Conservation (phyloP, 2,113 vertebrate genomes). For the Pelmatolapia mariae region DNA sequence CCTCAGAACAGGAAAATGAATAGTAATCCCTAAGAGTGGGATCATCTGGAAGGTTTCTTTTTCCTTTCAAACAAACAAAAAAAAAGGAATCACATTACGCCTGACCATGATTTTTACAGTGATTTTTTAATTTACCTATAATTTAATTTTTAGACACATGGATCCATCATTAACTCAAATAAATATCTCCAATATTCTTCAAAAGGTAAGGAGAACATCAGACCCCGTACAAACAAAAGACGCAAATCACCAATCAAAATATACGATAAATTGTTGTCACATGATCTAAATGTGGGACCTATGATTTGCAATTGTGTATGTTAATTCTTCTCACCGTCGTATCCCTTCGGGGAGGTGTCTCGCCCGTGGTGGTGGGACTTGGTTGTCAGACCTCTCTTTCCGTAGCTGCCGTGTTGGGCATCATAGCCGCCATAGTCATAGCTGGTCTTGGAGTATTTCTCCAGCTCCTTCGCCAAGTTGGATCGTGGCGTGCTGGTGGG, state of each 20-base stretch:
- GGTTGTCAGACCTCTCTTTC: conserved; percentile 85
- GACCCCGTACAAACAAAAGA: background rate
- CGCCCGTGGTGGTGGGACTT: conserved; percentile 85
- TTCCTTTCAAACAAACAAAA: background rate
- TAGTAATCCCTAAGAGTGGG: background rate
- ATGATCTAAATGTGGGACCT: background rate
- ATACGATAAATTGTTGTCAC: background rate
- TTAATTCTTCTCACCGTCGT: conserved; percentile 77
- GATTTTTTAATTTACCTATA: background rate
- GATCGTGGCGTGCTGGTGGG: conserved; percentile 96
- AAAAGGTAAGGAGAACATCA: background rate
- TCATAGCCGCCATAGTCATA: conserved; percentile 89
- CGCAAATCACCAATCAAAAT: background rate
- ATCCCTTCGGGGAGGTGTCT: conserved; percentile 93
- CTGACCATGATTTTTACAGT: background rate
- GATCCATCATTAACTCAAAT: background rate
- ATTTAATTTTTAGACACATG: background rate
- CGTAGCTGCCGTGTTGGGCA: conserved; percentile 80
- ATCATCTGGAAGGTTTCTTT: background rate
- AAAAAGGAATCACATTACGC: background rate
- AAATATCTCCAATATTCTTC: background rate
- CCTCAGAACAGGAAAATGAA: background rate
- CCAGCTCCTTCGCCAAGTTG: conserved; percentile 98
- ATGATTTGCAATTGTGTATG: background rate
- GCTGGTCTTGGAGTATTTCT: conserved; percentile 98